phyloP scores from a whole-genome alignment of 2,888 invertebrate genomes.

The Tanytarsus gracilentus region DNA sequence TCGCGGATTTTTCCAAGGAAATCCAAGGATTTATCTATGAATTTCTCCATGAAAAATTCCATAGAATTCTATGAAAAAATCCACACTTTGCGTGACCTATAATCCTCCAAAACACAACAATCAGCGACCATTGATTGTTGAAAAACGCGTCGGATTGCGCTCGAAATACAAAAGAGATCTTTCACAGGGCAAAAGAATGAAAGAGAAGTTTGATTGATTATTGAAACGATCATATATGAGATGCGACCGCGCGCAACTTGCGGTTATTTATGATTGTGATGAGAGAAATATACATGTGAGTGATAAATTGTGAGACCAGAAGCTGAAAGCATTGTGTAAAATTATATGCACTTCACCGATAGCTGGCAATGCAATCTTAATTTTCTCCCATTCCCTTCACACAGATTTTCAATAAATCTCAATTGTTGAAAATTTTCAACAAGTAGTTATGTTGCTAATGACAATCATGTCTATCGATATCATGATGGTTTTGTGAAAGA shows the following conservation, averaged over 20 bases:
- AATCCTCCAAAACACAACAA: no score
- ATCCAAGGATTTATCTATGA: no score
- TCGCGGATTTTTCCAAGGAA: no score
- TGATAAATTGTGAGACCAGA: constrained; percentile 1
- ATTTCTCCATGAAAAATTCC: no score
- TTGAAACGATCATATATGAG: constrained; percentile 9
- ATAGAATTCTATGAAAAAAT: no score
- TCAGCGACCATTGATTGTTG: constrained; percentile 9
- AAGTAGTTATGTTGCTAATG: constrained; percentile 21
- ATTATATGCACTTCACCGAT: background rate
- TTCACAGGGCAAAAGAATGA: constrained; percentile 1
- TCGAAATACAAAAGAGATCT: background rate
- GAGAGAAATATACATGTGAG: no score
- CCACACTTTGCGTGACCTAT: no score
- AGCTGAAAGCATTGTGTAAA: background rate
- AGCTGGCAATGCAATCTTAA: background rate
- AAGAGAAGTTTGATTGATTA: constrained; percentile 27
- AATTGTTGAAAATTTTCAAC: constrained; percentile 23
- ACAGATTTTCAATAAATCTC: constrained; percentile 25
- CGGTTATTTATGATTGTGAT: background rate
- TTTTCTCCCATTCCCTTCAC: constrained; percentile 1
- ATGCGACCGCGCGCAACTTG: background rate
- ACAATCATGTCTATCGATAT: background rate
- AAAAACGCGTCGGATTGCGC: background rate
- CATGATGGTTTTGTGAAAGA: background rate